Conservation (phyloP, 2,888 invertebrate genomes). For the Lobophora halterata region DNA sequence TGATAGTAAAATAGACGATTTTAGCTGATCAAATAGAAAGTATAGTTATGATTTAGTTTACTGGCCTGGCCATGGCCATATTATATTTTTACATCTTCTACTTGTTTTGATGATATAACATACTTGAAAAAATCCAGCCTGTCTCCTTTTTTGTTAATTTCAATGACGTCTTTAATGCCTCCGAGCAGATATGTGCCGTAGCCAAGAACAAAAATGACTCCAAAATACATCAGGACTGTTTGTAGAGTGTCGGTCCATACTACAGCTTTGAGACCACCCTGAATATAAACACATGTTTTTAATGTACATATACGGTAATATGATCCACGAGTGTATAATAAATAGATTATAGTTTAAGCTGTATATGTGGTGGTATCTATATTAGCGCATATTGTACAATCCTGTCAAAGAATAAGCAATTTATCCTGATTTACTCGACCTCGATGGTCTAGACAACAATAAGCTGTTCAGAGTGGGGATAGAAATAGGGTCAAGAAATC, state of each 20-base stretch:
- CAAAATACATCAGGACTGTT: slow-evolving; percentile 86
- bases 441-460: slow-evolving; percentile 39
- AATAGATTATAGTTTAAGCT: too few relatives aligned
- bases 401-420: too few relatives aligned
- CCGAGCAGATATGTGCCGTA: slow-evolving; percentile 85
- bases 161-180: slow-evolving; percentile 82
- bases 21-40: too few relatives aligned
- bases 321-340: too few relatives aligned
- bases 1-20: too few relatives aligned
- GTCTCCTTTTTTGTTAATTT: slow-evolving; percentile 80
- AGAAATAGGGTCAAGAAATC: slow-evolving; percentile 39
- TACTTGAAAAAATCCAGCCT: slow-evolving; percentile 89
- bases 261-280: slow-evolving; percentile 90
- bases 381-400: too few relatives aligned
- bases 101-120: too few relatives aligned
- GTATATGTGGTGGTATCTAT: too few relatives aligned
- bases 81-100: too few relatives aligned
- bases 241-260: slow-evolving; percentile 91
- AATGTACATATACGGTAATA: slow-evolving; percentile 15
- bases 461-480: slow-evolving; percentile 39
- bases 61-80: too few relatives aligned
- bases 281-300: slow-evolving; percentile 33
- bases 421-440: too few relatives aligned
- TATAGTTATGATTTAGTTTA: too few relatives aligned
- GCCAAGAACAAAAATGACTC: slow-evolving; percentile 83